Percentiles rank a stretch among this genome's conserved stretches.
These are phyloP conservation scores for Gavialis gangeticus DNA, from an alignment of 2,113 vertebrate species.

Conservation along the genomic window DNA sequence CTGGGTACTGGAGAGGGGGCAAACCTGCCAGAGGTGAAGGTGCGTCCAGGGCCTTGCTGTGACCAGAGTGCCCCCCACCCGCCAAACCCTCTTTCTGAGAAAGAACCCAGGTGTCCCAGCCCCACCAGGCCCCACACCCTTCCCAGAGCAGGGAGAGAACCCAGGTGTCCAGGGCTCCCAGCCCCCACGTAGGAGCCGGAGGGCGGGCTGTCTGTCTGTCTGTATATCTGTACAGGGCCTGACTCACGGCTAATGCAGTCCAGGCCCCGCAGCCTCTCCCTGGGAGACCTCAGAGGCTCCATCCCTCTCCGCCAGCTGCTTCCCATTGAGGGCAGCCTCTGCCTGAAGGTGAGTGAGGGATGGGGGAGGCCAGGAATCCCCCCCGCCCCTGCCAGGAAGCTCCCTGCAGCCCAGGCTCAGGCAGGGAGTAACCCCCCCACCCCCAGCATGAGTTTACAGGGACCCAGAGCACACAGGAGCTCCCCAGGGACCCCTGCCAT, in stretches of 20 bases:
- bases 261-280: not conserved
- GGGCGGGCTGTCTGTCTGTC: not conserved
- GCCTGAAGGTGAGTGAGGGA: not conserved
- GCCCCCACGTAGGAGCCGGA: not conserved
- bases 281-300: not conserved
- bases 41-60: too few species aligned
- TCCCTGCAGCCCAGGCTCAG: not conserved
- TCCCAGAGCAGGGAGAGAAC: not conserved
- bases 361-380: not conserved
- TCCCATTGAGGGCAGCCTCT: constrained; percentile 5
- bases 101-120: not conserved
- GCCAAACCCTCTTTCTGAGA: not conserved
- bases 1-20: too few species aligned
- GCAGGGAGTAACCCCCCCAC: not conserved
- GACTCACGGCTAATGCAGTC: not conserved
- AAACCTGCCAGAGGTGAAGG: too few species aligned
- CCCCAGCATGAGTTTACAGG: not conserved
- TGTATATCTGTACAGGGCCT: not conserved
- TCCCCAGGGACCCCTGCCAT: not conserved
- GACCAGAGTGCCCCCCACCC: not conserved
- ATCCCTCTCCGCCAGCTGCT: not conserved
- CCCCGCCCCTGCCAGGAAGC: not conserved
- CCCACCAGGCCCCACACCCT: not conserved
- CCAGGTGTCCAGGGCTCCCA: not conserved
- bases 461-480: not conserved